These are phyloP conservation scores for Anomalospiza imberbis DNA, from an alignment of 2,797 vertebrate species.

Conservation along the genomic window DNA sequence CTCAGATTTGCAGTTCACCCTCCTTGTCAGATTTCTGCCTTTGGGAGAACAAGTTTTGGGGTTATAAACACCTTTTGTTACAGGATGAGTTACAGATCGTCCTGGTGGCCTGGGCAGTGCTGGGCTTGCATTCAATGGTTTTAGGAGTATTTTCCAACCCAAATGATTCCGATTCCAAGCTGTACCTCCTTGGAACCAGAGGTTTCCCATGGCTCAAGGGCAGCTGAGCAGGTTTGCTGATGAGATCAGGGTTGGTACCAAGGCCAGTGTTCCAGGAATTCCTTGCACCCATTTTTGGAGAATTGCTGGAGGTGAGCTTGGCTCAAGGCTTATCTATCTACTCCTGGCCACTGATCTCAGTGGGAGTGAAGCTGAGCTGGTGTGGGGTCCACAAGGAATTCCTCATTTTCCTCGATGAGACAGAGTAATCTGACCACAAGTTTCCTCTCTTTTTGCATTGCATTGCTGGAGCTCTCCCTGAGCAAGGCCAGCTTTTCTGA, in stretches of 20 bases:
- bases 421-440: rapidly evolving
- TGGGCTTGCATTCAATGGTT: rapidly evolving
- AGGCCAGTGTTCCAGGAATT: not conserved
- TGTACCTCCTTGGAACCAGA: rapidly evolving
- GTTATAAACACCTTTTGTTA: not conserved
- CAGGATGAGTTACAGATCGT: not conserved
- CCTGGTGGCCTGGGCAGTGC: not conserved
- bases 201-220: rapidly evolving
- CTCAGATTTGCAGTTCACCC: no score
- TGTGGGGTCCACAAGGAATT: not conserved
- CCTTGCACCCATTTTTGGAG: not conserved
- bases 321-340: rapidly evolving
- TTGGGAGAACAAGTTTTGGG: not conserved
- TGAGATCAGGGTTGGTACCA: not conserved
- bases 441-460: not conserved
- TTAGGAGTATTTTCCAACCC: not conserved
- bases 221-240: rapidly evolving
- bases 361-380: not conserved
- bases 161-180: rapidly evolving
- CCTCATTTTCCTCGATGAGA: rapidly evolving
- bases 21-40: not conserved
- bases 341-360: not conserved
- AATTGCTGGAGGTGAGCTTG: not conserved
- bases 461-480: no score
- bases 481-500: not conserved